Conservation (phyloP, 2,797 vertebrate species). For the Typhlichthys eigenmanni region DNA sequence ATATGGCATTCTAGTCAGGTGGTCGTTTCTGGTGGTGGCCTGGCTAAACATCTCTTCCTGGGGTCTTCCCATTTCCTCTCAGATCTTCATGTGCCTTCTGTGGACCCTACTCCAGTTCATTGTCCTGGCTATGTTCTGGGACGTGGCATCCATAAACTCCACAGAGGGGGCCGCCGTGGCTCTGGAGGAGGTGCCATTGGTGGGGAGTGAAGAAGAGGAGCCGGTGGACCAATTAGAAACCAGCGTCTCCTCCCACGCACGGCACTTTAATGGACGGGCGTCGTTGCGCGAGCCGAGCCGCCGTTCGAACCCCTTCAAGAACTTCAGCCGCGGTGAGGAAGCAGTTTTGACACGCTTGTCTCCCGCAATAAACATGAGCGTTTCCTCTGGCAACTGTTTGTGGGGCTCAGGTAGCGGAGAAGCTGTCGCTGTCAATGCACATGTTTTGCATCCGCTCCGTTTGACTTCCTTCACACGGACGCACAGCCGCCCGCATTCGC, state of each 20-base stretch:
- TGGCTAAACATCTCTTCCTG: background rate
- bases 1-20: no score
- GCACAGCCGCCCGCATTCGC: conserved; percentile 1
- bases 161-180: conserved; percentile 32
- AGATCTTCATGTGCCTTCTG: conserved; percentile 85
- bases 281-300: no score
- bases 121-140: conserved; percentile 75
- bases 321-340: conserved; percentile 76
- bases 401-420: conserved; percentile 30
- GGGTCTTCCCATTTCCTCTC: conserved; percentile 1
- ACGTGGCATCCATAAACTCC: conserved; percentile 63
- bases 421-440: conserved; percentile 50
- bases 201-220: conserved; percentile 44
- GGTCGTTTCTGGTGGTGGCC: background rate
- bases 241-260: conserved; percentile 20
- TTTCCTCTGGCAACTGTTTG: conserved; percentile 9
- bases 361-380: conserved; percentile 31
- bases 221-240: conserved; percentile 30
- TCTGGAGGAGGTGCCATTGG: conserved; percentile 33
- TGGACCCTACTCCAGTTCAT: conserved; percentile 81
- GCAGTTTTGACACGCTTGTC: conserved; percentile 36
- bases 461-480: conserved; percentile 41
- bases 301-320: conserved; percentile 54
- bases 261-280: background rate
- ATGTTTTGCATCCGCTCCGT: conserved; percentile 47